Conservation (phyloP, 2,113 vertebrate species). For the Neolamprologus sp. region DNA sequence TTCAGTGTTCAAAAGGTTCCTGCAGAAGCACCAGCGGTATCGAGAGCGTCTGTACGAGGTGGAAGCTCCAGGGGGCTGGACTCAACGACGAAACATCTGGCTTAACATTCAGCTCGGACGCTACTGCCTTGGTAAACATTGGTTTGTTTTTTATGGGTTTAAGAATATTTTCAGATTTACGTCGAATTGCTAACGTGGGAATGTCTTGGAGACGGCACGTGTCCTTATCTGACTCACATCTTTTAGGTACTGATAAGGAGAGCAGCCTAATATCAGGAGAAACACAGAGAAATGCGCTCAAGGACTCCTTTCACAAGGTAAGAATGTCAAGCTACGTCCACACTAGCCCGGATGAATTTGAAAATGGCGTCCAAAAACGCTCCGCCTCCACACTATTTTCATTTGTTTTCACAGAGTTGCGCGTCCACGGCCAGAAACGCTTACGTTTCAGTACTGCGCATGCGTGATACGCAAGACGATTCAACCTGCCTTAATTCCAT, state of each 20-base stretch:
- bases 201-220: accelerated
- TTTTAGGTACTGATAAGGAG: neutral
- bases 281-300: accelerated
- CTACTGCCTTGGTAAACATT: slow-evolving; percentile 30
- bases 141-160: neutral
- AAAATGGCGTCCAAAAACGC: accelerated
- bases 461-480: neutral
- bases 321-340: accelerated
- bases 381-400: neutral
- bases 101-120: slow-evolving; percentile 75
- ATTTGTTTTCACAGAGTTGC: neutral
- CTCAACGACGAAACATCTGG: slow-evolving; percentile 85
- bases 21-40: slow-evolving; percentile 64
- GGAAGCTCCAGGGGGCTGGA: slow-evolving; percentile 82
- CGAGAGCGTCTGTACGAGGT: slow-evolving; percentile 83
- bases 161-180: neutral
- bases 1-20: slow-evolving; percentile 82
- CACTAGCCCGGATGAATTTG: accelerated
- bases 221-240: neutral
- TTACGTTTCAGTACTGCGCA: neutral
- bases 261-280: neutral
- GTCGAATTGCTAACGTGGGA: accelerated
- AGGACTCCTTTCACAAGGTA: neutral
- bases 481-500: neutral
- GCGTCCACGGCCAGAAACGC: neutral